Evolutionary conservation across 2,888 invertebrate species (phyloP), one percentile per base, ranked within the genome.

Genomic region (Conchocele bisecta): DNA sequence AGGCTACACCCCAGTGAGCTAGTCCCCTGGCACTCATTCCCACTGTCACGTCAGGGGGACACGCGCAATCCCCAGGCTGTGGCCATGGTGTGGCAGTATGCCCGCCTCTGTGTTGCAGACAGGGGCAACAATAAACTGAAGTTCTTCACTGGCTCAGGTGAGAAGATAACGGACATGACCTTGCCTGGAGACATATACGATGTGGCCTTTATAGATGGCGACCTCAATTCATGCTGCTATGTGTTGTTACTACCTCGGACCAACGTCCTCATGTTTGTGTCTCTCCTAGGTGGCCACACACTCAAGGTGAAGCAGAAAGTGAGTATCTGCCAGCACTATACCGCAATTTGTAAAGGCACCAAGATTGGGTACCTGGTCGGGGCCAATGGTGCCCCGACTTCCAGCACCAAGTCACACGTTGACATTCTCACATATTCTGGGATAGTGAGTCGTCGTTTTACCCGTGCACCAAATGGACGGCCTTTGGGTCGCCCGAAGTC

Each of bases 21-120:
- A 3, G 50, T 65, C n/a, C 17, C 59, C n/a, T 76, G 66, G 72
- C 69, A 76, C 24, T 69, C 54, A 2, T 73, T 76, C 60, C 76
- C 70, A 22, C 17, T 73, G 15, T 58, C 57, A 31, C 53, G 69
- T 35, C 63, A 69, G 42, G 26, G 54, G 46, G 76, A 76, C 50
- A 28, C 51, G 5, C 41, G 63, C 28, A 35, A 33, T n/a, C 69
- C 76, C 0, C 20, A 61, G 33, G 35, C 46, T 4, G 63, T 72
- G 0, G 53, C 66, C 3, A 9, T 76, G 26, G 29, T 59, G n/a
- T 76, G 76, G 76, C 57, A 76, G 13, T 17, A 33, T 13, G 44
- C 53, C 7, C 58, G 54, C 31, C 63, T 76, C 33, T 69, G 69
- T 56, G 39, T 76, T 5, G 69, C 68, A 35, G 76, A 76, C 31